Evolutionary conservation across 2,888 invertebrate genomes (phyloP), one percentile per base, ranked within the genome.

Genomic region (Drosophila limbata): DNA sequence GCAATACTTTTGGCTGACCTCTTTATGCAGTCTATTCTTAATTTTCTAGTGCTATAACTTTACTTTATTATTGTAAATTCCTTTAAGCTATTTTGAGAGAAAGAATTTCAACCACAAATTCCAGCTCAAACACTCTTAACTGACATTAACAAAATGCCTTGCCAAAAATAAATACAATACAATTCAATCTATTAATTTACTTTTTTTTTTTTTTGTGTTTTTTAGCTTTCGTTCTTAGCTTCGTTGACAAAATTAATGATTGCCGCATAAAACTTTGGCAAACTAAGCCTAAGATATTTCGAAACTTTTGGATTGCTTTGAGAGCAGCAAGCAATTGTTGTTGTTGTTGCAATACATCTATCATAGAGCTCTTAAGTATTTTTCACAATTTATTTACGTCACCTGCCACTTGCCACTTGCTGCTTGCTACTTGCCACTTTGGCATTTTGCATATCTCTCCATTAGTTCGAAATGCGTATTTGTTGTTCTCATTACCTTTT

Each of bases 331-430:
- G 45, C 56, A 65, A 50, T 65, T 66, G 53, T 31, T 51, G 62
- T 64, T 80, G 51, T 39, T 64, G 50, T 39, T 61, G 47, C 13
- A 59, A 52, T 53, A 75, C 88, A 84, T 89, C 86, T 82, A 84
- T 89, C 88, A 84, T 79, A 76, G 63, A 79, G 83, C 74, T 69
- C 63, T 67, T 71, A 69, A 69, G 76, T 88, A 85, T 88, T 88
- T 77, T 60, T 21, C 57, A 76, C 90, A 88, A 84, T 84, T 88
- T 84, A 82, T 84, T 79, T 63, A 85, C 76, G 83, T 84, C 83
- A 88, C 73, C 83, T 72, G 87, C 69, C 77, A 80, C 77, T 77
- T 81, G 77, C 65, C 63, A 65, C 62, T 82, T 63, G 83, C 74
- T 61, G 63, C 62, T 82, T 66, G 83, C 67, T 53, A 73, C 78